These are phyloP conservation scores for Hyalella azteca DNA, from an alignment of 2,888 invertebrate species.

Conservation along the genomic window DNA sequence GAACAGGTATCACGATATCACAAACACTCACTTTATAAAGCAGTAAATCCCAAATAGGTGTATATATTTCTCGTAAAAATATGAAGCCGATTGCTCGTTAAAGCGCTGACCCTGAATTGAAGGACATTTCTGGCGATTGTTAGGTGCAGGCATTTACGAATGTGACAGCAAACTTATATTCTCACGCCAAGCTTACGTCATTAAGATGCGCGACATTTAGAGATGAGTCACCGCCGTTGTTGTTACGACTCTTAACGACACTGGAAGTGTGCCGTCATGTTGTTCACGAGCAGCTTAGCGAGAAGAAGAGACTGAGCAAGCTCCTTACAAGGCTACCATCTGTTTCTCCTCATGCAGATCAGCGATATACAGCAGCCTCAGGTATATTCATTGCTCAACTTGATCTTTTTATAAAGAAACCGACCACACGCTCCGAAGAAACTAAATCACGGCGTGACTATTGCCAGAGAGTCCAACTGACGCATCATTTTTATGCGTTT, in stretches of 20 bases:
- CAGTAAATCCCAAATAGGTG: not conserved
- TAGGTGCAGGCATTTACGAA: not conserved
- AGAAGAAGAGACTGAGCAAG: slow-evolving; percentile 28
- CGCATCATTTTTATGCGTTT: no score
- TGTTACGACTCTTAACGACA: not conserved
- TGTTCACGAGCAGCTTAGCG: not conserved
- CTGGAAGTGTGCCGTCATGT: slow-evolving; percentile 23
- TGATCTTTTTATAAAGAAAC: no score
- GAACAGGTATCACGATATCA: no score
- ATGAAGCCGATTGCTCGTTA: slow-evolving; percentile 12
- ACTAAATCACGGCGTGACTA: no score
- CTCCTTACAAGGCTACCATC: slow-evolving; percentile 32
- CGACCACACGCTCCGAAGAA: no score
- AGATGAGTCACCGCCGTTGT: not conserved
- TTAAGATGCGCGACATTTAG: not conserved
- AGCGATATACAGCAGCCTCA: slow-evolving; percentile 4
- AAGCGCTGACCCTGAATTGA: not conserved
- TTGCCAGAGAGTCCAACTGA: no score
- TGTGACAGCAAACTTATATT: not conserved
- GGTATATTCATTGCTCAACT: slow-evolving; percentile 6
- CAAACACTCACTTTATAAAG: slow-evolving; percentile 11
- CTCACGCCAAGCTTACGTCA: not conserved
- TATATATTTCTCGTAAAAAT: slow-evolving; percentile 11
- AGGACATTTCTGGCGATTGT: slow-evolving; percentile 7
- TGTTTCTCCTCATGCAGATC: slow-evolving; percentile 31